phyloP scores from a whole-genome alignment of 2,797 vertebrate species.

The Rhinophrynus dorsalis region DNA sequence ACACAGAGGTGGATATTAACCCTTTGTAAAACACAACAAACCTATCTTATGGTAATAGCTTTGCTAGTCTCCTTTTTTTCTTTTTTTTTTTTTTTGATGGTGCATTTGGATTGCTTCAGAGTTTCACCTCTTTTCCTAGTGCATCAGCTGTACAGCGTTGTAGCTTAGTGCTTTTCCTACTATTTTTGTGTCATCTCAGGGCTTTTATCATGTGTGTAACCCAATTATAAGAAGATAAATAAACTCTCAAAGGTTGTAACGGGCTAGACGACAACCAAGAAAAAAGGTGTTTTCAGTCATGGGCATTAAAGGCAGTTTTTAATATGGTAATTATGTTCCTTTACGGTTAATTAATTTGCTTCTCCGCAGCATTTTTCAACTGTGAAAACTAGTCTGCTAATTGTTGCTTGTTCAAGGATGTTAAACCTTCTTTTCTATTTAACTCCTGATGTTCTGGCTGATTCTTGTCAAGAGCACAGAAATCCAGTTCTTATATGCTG shows the following conservation, averaged over 20 bases:
- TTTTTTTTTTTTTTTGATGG: too few relatives aligned
- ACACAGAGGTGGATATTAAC: too few relatives aligned
- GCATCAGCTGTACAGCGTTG: too few relatives aligned
- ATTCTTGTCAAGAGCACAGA: too few relatives aligned
- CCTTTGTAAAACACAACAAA: too few relatives aligned
- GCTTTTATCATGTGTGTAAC: not conserved
- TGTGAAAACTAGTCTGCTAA: slow-evolving; percentile 17
- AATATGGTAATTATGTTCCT: slow-evolving; percentile 51
- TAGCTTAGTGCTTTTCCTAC: too few relatives aligned
- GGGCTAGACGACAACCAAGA: not conserved
- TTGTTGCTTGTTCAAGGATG: slow-evolving; percentile 20
- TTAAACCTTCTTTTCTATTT: not conserved
- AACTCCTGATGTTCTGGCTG: not conserved
- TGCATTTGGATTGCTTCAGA: too few relatives aligned
- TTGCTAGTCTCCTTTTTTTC: too few relatives aligned
- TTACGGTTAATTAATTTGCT: slow-evolving; percentile 49
- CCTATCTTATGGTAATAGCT: too few relatives aligned
- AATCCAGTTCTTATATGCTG: too few relatives aligned
- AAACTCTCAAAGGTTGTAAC: not conserved
- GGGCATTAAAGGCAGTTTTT: slow-evolving; percentile 31
- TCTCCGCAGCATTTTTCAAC: slow-evolving; percentile 7
- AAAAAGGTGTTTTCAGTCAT: slow-evolving; percentile 44
- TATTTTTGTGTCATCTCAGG: too few relatives aligned
- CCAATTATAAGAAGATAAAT: not conserved
- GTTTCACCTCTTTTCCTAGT: too few relatives aligned